A percentile compares a stretch with the other conserved stretches of the same genome.
phyloP scores from a whole-genome alignment of 2,797 vertebrate species.

The Myripristis jacobus region DNA sequence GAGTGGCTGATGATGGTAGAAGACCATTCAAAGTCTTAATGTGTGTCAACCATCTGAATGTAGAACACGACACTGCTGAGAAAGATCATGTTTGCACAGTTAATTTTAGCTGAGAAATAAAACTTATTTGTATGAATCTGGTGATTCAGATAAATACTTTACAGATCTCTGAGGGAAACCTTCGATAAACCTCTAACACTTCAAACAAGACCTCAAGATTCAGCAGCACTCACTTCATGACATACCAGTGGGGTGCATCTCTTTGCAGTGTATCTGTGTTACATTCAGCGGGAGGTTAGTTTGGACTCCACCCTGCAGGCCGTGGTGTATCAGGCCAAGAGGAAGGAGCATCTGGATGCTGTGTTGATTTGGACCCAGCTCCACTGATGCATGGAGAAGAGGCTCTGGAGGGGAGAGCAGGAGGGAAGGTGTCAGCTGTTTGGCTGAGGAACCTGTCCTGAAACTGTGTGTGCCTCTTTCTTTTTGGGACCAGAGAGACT shows the following conservation, averaged over 20 bases:
- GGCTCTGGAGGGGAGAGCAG: constrained; percentile 45
- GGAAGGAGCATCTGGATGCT: constrained; percentile 51
- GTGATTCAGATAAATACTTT: constrained; percentile 12
- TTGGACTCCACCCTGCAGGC: constrained; percentile 37
- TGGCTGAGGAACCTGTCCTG: constrained; percentile 40
- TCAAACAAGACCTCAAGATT: constrained; percentile 35
- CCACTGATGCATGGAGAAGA: constrained; percentile 52
- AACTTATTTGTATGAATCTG: constrained; percentile 41
- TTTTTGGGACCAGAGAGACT: constrained; percentile 40
- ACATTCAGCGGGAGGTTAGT: constrained; percentile 17
- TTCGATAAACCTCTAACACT: constrained; percentile 30
- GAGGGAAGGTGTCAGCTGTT: constrained; percentile 58
- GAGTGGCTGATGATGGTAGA: constrained; percentile 12
- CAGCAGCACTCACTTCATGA: constrained; percentile 21
- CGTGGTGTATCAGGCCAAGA: constrained; percentile 36
- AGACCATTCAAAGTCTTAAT: constrained; percentile 25
- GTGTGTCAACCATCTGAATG: constrained; percentile 15
- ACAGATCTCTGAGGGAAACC: constrained; percentile 35
- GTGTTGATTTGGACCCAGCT: constrained; percentile 52
- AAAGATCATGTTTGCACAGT: constrained; percentile 22
- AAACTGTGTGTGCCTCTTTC: constrained; percentile 19
- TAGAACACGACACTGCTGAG: constrained; percentile 10
- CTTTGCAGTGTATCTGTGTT: constrained; percentile 13
- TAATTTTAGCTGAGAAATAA: constrained; percentile 39
- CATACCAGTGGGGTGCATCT: not conserved